Percentiles rank a stretch among this genome's conserved stretches.
These are phyloP conservation scores for Bucorvus abyssinicus DNA, from an alignment of 2,797 vertebrate genomes.

Conservation along the genomic window DNA sequence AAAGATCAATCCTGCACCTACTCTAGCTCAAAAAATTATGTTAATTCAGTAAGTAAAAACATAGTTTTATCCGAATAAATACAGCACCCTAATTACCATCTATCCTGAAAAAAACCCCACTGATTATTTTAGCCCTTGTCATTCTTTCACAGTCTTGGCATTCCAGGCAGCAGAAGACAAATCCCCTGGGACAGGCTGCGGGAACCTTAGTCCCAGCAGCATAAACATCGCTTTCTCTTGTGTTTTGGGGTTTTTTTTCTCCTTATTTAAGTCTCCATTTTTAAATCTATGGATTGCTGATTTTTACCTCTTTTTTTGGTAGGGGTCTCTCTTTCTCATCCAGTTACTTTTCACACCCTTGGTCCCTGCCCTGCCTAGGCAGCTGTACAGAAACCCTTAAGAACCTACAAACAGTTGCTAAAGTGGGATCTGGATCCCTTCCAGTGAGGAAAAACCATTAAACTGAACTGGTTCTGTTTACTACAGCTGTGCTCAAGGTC, in stretches of 20 bases:
- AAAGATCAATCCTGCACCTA: neutral
- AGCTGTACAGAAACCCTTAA: neutral
- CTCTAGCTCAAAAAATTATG: neutral
- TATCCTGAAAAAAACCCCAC: neutral
- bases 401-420: neutral
- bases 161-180: neutral
- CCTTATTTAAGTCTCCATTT: neutral
- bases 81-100: neutral
- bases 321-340: neutral
- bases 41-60: neutral
- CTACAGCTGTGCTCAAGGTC: conserved; percentile 52
- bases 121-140: neutral
- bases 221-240: neutral
- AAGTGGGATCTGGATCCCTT: neutral
- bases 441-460: neutral
- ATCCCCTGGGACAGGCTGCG: neutral
- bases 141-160: neutral
- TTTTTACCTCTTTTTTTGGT: neutral
- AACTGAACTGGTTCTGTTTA: neutral
- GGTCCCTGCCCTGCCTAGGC: neutral
- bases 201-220: neutral
- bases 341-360: neutral
- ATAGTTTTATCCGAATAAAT: neutral
- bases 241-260: no score
- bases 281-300: neutral